These are phyloP conservation scores for Discoglossus pictus DNA, from an alignment of 2,797 vertebrate species.

Conservation along the genomic window DNA sequence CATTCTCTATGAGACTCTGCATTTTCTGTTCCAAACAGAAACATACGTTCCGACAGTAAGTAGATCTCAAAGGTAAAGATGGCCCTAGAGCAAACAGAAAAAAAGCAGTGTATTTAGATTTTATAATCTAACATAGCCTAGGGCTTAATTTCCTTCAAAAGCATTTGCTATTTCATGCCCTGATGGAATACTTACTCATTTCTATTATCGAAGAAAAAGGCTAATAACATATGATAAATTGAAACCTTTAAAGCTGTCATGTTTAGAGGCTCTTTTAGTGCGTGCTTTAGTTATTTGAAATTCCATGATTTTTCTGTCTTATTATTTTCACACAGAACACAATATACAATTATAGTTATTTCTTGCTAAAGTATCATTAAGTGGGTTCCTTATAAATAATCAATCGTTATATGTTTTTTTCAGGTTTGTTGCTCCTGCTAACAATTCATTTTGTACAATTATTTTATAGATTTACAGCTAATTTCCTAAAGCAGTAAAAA, in stretches of 20 bases:
- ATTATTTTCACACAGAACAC: not conserved
- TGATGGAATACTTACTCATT: conserved; percentile 36
- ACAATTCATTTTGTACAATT: conserved; percentile 34
- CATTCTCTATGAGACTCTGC: conserved; percentile 84
- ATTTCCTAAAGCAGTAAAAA: conserved; percentile 42
- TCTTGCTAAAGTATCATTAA: conserved; percentile 17
- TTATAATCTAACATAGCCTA: conserved; percentile 40
- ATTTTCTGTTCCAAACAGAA: conserved; percentile 86
- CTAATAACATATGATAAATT: conserved; percentile 38
- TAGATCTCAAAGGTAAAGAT: conserved; percentile 91
- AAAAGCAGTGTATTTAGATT: conserved; percentile 52
- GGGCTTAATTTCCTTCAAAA: conserved; percentile 14
- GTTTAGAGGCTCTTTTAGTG: not conserved
- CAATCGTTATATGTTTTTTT: conserved; percentile 19
- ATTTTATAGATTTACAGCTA: conserved; percentile 41
- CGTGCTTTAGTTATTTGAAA: conserved; percentile 8
- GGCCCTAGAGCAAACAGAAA: conserved; percentile 69
- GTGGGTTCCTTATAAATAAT: conserved; percentile 18
- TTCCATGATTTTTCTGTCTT: conserved; percentile 7
- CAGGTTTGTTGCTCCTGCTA: conserved; percentile 18
- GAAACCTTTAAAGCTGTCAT: conserved; percentile 2
- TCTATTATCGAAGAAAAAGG: conserved; percentile 5
- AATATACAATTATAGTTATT: conserved; percentile 29
- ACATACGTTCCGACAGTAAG: conserved; percentile 82
- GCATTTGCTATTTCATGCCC: conserved; percentile 13